Evolutionary conservation across 2,888 invertebrate species (phyloP), one percentile per base, ranked within the genome.

Genomic region (Eucera pruinosa): DNA sequence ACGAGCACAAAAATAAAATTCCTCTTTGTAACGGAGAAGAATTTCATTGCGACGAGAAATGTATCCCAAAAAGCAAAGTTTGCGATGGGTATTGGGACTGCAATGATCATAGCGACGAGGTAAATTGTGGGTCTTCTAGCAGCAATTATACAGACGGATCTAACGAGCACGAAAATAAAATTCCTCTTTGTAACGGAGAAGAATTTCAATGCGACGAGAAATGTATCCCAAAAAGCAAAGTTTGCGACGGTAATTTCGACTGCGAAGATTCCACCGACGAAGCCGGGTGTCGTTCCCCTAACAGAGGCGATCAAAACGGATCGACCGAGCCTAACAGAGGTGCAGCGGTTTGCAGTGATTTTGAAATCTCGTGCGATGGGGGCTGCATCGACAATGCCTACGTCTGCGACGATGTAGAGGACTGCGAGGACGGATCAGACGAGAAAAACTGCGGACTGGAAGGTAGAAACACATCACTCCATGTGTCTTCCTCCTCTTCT

Each of bases 61-160:
- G 95, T 83, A 94, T 95, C 78, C 93, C 93, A 58, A 89, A 90
- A 5, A 85, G 87, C n/a, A 93, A 93, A 65, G 93, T 93, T 57
- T 96, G 96, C 90, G 93, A 96, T 89, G 91, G 93, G 2, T 90
- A 92, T 2, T 20, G 33, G 3, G 95, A 96, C 86, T 96, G 96
- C 84, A 88, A 89, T 3, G 93, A 93, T 70, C 92, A 92, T 33
- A 95, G 94, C 83, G 96, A 96, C 85, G 96, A 96, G 92, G 36
- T 66, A n/a, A n/a, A n/a, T n/a, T n/a, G n/a, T n/a, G n/a, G n/a
- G n/a, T n/a, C n/a, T n/a, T n/a, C n/a, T n/a, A n/a, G n/a, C n/a
- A n/a, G n/a, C n/a, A n/a, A n/a, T n/a, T n/a, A n/a, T n/a, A n/a
- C n/a, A 81, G 33, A 33, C 33, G 33, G 3, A 33, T 33, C 4